Base-by-base conservation (phyloP, 2,113 vertebrate species). In the Columba janthina region DNA sequence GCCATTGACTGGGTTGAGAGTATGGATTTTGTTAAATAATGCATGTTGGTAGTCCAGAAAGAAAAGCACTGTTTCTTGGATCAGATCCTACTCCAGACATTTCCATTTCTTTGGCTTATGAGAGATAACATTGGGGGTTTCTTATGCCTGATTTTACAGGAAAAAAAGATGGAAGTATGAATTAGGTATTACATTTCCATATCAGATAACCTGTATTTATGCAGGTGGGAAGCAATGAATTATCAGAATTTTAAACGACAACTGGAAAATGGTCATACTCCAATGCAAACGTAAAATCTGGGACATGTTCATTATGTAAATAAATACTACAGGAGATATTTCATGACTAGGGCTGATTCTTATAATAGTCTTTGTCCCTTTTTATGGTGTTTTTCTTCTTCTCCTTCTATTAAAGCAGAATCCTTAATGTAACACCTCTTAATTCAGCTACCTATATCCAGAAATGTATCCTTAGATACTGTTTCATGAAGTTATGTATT, bases 231-330 rank as follows among this genome's bases (percentile, higher is more conserved):
- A 69, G 42, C 11, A 88, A 72, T 15, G 54, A 53, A 53, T 58
- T 48, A 26, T 44, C 48, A 87, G 36, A n/a, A 44, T 64, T 67
- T 76, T 29, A 58, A 92, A 24, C 11, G 19, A 38, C 38, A 71
- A 5, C 10, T 46, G 36, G 19, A 42, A 51, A 70, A 38, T 2
- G 0, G 10, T 40, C 1, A 0, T 29, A 64, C 29, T 15, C 48
- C 3, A 16, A 12, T 54, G 22, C 8, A 0, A 13, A 12, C 22
- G 1, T 15, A 44, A 80, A 84, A 60, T 50, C 11, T 54, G 28
- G 24, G 44, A 16, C 31, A 12, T 8, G 28, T 16, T 88, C 11
- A 10, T 53, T 31, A 34, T 8, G 6, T 19, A 77, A 73, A 73
- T 12, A 40, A 88, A 54, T 42, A 36, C n/a, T 31, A 70, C 9